Base-by-base conservation (phyloP, 2,113 vertebrate genomes). In the Hyla sarda region DNA sequence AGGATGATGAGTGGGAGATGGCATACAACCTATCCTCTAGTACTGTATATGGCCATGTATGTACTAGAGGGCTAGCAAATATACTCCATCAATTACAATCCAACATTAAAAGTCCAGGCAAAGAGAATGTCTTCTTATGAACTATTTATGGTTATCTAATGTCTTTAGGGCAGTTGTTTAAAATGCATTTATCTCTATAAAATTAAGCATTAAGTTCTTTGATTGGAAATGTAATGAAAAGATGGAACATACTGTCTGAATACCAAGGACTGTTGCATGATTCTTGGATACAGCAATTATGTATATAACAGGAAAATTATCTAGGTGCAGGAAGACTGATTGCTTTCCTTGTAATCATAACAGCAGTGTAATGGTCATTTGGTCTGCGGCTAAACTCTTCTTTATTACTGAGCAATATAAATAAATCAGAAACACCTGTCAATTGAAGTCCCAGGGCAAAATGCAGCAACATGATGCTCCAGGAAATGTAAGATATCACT, bases 191-290 rank as follows among this genome's bases (percentile, higher is more conserved):
- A 85, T 78, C 73, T 28, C 88, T 1, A 0, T 82, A 52, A 69
- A 90, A 45, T 83, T 58, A 85, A 89, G 48, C 32, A 87, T 88
- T 88, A 87, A 88, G 76, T 37, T 50, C 32, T 87, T 58, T 88
- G 86, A 77, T 74, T 88, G 58, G 83, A 69, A 41, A 89, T 72
- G 82, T 30, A 90, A 88, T 89, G 78, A 78, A 77, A 74, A 86
- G 37, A 32, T 17, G 69, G 79, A 60, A 80, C 8, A 47, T 83
- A 52, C 11, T 5, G 23, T 47, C 60, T 52, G 81, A 88, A 52
- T 21, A 82, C 47, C 0, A 81, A 62, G 72, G 78, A 21, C 74
- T 83, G 48, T 21, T 23, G 30, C 65, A 73, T 37, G 32, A 37
- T 34, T 32, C 62, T 86, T 73, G 50, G 88, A 82, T 88, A 16